phyloP scores from a whole-genome alignment of 2,888 invertebrate genomes.

The Orchesellides sinensis region DNA sequence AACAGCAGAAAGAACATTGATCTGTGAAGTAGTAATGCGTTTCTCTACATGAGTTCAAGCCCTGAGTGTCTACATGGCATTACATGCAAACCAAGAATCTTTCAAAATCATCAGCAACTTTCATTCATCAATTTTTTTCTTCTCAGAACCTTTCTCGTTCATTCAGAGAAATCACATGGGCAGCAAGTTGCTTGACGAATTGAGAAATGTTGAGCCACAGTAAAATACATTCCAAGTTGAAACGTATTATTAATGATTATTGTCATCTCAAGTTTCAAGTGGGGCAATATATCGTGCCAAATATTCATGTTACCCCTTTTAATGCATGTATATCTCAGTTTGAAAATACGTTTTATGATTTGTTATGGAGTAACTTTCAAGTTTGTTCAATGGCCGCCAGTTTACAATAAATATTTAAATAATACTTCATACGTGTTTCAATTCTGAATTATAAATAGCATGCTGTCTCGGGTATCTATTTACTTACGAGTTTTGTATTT shows the following conservation, averaged over 20 bases:
- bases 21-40: background rate
- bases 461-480: too few relatives aligned
- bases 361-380: too few relatives aligned
- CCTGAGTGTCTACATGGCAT: constrained; percentile 23
- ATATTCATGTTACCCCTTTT: background rate
- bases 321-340: too few relatives aligned
- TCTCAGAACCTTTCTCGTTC: constrained; percentile 5
- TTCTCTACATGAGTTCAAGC: constrained; percentile 34
- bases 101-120: constrained; percentile 36
- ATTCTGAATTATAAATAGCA: too few relatives aligned
- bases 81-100: constrained; percentile 24
- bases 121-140: constrained; percentile 42
- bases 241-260: constrained; percentile 62
- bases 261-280: constrained; percentile 20
- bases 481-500: too few relatives aligned
- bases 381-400: too few relatives aligned
- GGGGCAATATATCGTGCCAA: background rate
- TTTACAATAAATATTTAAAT: constrained; percentile 47
- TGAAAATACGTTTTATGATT: too few relatives aligned
- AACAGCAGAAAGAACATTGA: background rate
- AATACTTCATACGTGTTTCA: too few relatives aligned
- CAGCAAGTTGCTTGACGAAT: constrained; percentile 55
- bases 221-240: constrained; percentile 39
- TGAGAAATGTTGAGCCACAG: constrained; percentile 11
- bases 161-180: constrained; percentile 50